A percentile compares a stretch with the other conserved stretches of the same genome.
Conservation (phyloP, 2,888 invertebrate genomes). For the Spilosoma lubricipeda region DNA sequence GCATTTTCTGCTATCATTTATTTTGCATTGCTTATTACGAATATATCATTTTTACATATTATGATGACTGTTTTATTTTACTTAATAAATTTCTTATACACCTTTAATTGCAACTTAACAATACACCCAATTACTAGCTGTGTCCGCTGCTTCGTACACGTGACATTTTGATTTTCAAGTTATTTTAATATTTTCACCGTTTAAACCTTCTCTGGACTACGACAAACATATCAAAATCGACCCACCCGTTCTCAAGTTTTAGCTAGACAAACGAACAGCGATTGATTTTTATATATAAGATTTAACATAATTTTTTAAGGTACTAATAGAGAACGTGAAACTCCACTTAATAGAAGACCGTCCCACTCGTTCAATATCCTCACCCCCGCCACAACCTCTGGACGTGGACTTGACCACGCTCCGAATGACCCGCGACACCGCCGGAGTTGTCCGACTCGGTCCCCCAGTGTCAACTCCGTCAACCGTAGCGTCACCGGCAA, state of each 20-base stretch:
- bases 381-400: slow-evolving; percentile 93
- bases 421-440: slow-evolving; percentile 89
- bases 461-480: slow-evolving; percentile 79
- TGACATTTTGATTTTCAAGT: no score
- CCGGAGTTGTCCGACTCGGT: slow-evolving; percentile 91
- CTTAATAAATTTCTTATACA: neutral
- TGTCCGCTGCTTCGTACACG: no score
- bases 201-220: no score
- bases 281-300: no score
- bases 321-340: slow-evolving; percentile 90
- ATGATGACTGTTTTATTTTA: neutral
- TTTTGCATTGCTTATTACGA: neutral
- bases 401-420: slow-evolving; percentile 91
- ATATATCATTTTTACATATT: neutral
- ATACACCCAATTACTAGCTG: no score
- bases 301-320: slow-evolving; percentile 63
- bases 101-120: neutral
- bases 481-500: slow-evolving; percentile 64
- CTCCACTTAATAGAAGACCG: slow-evolving; percentile 94
- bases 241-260: no score
- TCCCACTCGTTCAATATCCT: slow-evolving; percentile 91
- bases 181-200: no score
- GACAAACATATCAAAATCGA: no score
- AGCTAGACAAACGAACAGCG: no score
- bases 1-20: neutral